phyloP scores from a whole-genome alignment of 1,140 invertebrate species.

The Aphelinus certus region DNA sequence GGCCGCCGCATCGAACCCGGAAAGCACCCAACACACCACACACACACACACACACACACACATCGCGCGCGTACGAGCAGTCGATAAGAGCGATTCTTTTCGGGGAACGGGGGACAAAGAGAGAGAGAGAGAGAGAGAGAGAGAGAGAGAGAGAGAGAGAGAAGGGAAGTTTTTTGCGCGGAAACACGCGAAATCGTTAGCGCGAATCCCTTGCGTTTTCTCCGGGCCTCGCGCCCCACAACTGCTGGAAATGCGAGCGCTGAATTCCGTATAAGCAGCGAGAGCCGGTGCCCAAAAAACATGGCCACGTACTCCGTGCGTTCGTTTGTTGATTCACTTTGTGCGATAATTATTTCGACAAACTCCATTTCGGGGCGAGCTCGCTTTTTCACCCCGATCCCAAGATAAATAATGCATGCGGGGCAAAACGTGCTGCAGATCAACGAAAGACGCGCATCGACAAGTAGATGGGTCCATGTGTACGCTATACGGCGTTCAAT shows the following conservation, averaged over 20 bases:
- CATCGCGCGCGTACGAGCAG: not conserved
- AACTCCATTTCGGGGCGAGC: not conserved
- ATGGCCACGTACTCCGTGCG: not conserved
- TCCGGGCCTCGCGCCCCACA: not conserved
- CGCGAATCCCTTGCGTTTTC: conserved; percentile 45
- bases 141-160: conserved; percentile 14
- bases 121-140: conserved; percentile 1
- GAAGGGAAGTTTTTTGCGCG: conserved; percentile 46
- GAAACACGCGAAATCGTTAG: conserved; percentile 48
- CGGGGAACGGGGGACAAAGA: conserved; percentile 21
- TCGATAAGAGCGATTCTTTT: conserved; percentile 38
- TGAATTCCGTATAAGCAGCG: conserved; percentile 21
- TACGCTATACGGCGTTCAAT: no score
- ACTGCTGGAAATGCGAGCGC: conserved; percentile 14
- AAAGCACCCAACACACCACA: conserved; percentile 21
- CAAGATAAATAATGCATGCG: conserved; percentile 30
- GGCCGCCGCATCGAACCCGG: conserved; percentile 40
- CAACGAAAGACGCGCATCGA: conserved; percentile 25
- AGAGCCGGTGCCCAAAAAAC: no score
- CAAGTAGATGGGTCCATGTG: conserved; percentile 31
- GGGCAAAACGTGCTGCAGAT: conserved; percentile 12
- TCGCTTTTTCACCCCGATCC: not conserved
- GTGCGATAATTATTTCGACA: conserved; percentile 22
- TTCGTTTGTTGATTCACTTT: conserved; percentile 25
- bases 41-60: not conserved